Evolutionary conservation across 2,113 vertebrate species (phyloP).

Genomic region (Geococcyx californianus): DNA sequence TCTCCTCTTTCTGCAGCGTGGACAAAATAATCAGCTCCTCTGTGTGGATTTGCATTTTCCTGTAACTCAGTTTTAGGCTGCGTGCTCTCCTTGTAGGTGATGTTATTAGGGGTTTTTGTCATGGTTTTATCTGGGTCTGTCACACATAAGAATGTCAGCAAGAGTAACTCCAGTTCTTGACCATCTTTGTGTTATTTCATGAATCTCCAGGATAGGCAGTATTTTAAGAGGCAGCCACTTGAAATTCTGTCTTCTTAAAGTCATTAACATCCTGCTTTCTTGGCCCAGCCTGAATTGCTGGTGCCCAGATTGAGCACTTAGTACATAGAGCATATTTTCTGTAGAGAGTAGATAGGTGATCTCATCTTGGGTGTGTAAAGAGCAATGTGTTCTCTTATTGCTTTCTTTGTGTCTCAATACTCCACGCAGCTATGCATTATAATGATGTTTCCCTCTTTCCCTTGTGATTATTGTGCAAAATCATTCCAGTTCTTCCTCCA

Average conservation of each 20-base stretch:
- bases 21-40: conserved; percentile 22
- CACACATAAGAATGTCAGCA: not conserved
- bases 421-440: not conserved
- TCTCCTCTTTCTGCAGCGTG: not conserved
- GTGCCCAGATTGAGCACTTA: not conserved
- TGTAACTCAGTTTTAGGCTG: not conserved
- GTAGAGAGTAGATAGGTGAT: not conserved
- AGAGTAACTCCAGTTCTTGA: not conserved
- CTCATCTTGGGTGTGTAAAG: not conserved
- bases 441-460: not conserved
- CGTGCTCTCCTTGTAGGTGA: not conserved
- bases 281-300: not conserved
- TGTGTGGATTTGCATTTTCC: conserved; percentile 4
- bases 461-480: not conserved
- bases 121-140: not conserved
- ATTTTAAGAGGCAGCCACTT: not conserved
- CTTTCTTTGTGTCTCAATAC: not conserved
- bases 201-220: not conserved
- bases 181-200: not conserved
- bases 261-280: not conserved
- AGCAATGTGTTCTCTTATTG: not conserved
- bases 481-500: not conserved
- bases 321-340: not conserved
- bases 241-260: not conserved
- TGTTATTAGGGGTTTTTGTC: not conserved